Conservation (phyloP, 2,888 invertebrate species). For the Nomada ruficornis region DNA sequence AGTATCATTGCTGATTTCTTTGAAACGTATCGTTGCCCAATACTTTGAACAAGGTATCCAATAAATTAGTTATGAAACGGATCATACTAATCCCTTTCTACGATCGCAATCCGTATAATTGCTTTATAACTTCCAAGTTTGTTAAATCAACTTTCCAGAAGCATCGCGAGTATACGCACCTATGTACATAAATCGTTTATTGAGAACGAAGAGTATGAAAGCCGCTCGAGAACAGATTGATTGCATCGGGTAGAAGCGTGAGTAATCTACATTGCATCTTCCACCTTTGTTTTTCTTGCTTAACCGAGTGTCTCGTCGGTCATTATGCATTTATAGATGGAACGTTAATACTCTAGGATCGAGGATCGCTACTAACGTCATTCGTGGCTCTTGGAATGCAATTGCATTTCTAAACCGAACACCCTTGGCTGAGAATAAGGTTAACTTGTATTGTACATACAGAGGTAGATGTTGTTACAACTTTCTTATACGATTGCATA, state of each 20-base stretch:
- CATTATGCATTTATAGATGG: not conserved
- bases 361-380: constrained; percentile 6
- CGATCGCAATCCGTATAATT: no score
- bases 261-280: not conserved
- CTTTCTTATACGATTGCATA: not conserved
- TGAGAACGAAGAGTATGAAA: not conserved
- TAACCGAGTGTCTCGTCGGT: not conserved
- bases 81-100: no score
- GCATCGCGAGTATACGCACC: no score
- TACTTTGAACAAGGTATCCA: no score
- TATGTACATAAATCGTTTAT: not conserved
- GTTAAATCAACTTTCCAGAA: no score
- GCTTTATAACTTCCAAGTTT: no score
- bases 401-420: constrained; percentile 1
- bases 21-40: no score
- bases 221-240: not conserved
- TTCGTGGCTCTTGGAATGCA: constrained; percentile 12
- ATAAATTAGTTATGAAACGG: no score
- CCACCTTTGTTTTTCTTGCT: not conserved
- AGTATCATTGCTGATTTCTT: no score
- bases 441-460: not conserved
- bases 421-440: constrained; percentile 1
- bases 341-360: not conserved
- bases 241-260: constrained; percentile 4
- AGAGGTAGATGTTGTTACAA: constrained; percentile 6